Percentiles rank a stretch among this genome's conserved stretches.
phyloP scores from a whole-genome alignment of 2,797 vertebrate species.

The Eulemur rubriventer region DNA sequence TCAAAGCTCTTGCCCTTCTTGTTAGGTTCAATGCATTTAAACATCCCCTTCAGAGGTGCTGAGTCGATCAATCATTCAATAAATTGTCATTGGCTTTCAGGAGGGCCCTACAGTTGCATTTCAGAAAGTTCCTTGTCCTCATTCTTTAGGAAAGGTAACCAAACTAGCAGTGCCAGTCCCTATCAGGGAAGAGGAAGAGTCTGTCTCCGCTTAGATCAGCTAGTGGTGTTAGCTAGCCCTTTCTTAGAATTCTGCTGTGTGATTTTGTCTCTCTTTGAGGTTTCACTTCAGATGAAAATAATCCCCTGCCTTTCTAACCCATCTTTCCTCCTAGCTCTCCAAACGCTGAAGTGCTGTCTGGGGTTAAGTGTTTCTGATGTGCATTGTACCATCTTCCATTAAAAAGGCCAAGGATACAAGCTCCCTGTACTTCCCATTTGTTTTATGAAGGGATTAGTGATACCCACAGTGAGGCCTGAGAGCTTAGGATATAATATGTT shows the following conservation, averaged over 20 bases:
- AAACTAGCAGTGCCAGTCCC: background rate
- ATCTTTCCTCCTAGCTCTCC: background rate
- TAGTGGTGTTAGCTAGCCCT: background rate
- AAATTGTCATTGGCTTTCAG: background rate
- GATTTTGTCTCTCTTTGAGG: background rate
- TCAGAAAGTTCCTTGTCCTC: background rate
- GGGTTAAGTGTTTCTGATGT: constrained; percentile 25
- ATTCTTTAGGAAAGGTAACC: background rate
- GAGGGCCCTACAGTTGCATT: background rate
- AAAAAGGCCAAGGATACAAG: background rate
- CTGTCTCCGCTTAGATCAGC: background rate
- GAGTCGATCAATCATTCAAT: background rate
- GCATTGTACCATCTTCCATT: background rate
- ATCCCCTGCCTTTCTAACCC: background rate
- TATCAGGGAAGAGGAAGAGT: background rate
- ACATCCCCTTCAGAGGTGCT: background rate
- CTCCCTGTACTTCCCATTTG: background rate
- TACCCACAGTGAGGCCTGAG: background rate
- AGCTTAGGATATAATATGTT: background rate
- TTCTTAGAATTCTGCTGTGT: background rate
- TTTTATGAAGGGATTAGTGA: constrained; percentile 3
- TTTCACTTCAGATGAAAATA: background rate
- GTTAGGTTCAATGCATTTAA: background rate
- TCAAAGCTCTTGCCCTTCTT: background rate
- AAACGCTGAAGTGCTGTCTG: background rate